Conservation (phyloP, 2,888 invertebrate species). For the Prosopocoilus inquinatus region DNA sequence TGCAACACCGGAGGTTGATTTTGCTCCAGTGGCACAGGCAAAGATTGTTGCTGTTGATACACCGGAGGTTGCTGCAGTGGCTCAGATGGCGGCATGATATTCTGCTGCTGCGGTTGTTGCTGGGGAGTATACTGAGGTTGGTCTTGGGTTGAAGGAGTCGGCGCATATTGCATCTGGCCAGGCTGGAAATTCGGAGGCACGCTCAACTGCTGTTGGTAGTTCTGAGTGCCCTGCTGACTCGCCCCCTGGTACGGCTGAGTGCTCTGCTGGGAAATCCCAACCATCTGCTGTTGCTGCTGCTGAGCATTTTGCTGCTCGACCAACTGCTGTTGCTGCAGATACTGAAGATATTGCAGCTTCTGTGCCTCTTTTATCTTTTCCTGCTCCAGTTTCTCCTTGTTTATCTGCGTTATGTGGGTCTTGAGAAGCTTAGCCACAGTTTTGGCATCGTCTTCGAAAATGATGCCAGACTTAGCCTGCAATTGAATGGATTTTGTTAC, state of each 20-base stretch:
- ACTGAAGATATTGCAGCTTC: constrained; percentile 58
- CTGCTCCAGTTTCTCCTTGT: constrained; percentile 58
- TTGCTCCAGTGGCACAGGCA: constrained; percentile 25
- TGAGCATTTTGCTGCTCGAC: constrained; percentile 23
- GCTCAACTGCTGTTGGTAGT: constrained; percentile 12
- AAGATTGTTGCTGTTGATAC: constrained; percentile 22
- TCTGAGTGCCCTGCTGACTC: constrained; percentile 13
- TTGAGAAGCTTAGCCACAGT: constrained; percentile 88
- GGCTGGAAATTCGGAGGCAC: constrained; percentile 37
- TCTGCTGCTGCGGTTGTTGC: constrained; percentile 34
- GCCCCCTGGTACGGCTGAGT: constrained; percentile 47
- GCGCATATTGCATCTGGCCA: constrained; percentile 34
- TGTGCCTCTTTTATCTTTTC: constrained; percentile 52
- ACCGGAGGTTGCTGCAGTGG: constrained; percentile 20
- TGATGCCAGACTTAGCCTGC: constrained; percentile 83
- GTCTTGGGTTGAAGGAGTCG: constrained; percentile 10
- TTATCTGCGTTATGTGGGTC: constrained; percentile 77
- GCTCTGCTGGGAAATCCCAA: constrained; percentile 51
- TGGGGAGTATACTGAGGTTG: constrained; percentile 29
- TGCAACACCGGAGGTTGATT: constrained; percentile 21
- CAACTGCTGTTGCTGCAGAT: constrained; percentile 43
- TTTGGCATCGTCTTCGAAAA: constrained; percentile 92
- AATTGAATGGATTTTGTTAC: background rate
- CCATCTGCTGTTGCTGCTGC: constrained; percentile 50
- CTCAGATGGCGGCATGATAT: constrained; percentile 41